phyloP scores from a whole-genome alignment of 2,888 invertebrate species.

The Diaperis boleti region DNA sequence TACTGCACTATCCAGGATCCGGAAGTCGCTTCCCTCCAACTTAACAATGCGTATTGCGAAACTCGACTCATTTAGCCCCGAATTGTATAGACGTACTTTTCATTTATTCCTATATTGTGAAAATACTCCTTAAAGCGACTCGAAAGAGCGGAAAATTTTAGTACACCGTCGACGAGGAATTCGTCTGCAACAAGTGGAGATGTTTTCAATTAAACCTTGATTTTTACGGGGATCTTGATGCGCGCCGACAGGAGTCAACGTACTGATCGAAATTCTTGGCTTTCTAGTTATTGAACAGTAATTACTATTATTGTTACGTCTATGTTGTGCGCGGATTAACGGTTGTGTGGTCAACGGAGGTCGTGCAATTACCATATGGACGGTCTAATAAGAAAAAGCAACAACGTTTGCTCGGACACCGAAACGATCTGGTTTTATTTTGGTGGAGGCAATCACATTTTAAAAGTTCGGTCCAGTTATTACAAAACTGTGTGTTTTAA shows the following conservation, averaged over 20 bases:
- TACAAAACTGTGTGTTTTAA: too few relatives aligned
- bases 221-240: constrained; percentile 7
- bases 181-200: constrained; percentile 16
- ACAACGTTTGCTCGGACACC: not conserved
- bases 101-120: constrained; percentile 8
- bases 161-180: not conserved
- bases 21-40: too few relatives aligned
- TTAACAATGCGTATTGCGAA: too few relatives aligned
- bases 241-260: constrained; percentile 12
- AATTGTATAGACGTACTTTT: too few relatives aligned
- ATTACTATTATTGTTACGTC: constrained; percentile 26
- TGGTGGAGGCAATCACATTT: too few relatives aligned
- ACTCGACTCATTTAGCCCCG: too few relatives aligned
- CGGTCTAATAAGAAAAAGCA: not conserved
- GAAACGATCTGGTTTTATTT: not conserved
- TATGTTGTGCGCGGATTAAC: constrained; percentile 14
- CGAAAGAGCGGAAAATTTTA: constrained; percentile 19
- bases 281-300: constrained; percentile 28
- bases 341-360: constrained; percentile 24
- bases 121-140: not conserved
- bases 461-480: too few relatives aligned
- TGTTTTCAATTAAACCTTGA: not conserved
- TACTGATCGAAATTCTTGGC: constrained; percentile 15
- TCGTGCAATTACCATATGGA: constrained; percentile 4
- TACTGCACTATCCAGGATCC: too few relatives aligned